Percentiles rank a stretch among this genome's conserved stretches.
These are phyloP conservation scores for Galeopsomyia nigrocyanea DNA, from an alignment of 2,888 invertebrate genomes.

Conservation along the genomic window DNA sequence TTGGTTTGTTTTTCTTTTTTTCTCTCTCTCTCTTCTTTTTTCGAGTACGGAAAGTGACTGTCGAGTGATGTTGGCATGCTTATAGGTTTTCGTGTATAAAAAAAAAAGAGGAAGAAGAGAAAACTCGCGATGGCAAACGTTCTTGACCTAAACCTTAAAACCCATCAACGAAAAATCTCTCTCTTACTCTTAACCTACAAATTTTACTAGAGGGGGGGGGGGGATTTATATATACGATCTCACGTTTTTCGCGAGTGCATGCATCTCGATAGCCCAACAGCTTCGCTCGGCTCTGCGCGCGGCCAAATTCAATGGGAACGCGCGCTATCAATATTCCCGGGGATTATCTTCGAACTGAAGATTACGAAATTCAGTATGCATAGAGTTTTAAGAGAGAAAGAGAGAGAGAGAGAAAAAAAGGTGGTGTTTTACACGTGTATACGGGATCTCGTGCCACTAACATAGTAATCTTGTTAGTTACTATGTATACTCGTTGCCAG, in stretches of 20 bases:
- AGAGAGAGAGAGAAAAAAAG: constrained; percentile 3
- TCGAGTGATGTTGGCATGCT: no score
- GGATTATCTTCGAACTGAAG: not conserved
- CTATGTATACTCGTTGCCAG: no score
- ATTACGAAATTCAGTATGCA: constrained; percentile 1
- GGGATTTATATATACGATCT: no score
- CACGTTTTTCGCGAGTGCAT: no score
- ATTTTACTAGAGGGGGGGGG: no score
- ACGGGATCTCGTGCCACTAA: constrained; percentile 44
- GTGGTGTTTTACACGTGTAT: constrained; percentile 29
- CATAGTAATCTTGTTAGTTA: constrained; percentile 42
- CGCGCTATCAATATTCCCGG: constrained; percentile 6
- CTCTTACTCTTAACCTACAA: constrained; percentile 10
- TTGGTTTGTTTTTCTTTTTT: no score
- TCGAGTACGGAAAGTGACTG: no score
- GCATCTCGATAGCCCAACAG: not conserved
- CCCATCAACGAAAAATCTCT: not conserved
- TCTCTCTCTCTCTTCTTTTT: no score
- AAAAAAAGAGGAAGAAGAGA: no score
- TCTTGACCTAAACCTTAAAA: no score
- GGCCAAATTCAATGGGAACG: not conserved
- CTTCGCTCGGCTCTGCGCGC: not conserved
- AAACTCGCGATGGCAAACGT: no score
- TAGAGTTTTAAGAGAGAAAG: not conserved
- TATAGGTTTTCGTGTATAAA: no score